These are phyloP conservation scores for Aleiodes testaceus DNA, from an alignment of 2,888 invertebrate genomes.

Conservation along the genomic window DNA sequence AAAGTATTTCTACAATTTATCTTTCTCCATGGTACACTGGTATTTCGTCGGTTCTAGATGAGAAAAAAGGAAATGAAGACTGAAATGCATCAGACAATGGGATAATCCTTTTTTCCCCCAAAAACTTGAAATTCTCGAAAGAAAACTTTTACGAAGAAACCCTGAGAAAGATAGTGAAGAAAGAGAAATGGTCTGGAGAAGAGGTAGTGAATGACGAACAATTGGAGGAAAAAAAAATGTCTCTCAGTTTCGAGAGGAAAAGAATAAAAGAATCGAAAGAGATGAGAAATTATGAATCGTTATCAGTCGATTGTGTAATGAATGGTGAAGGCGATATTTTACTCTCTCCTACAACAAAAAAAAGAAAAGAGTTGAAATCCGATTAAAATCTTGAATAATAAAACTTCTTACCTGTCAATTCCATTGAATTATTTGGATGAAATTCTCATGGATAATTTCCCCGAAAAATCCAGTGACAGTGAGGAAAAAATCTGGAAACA, in stretches of 20 bases:
- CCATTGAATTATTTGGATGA: too few species aligned
- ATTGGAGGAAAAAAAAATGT: neutral
- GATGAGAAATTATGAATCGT: constrained; percentile 13
- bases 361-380: constrained; percentile 6
- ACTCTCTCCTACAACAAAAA: neutral
- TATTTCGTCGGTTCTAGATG: constrained; percentile 20
- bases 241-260: neutral
- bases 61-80: neutral
- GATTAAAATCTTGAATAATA: constrained; percentile 13
- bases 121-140: constrained; percentile 31
- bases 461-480: too few species aligned
- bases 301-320: constrained; percentile 26
- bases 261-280: neutral
- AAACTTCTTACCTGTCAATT: neutral
- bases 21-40: constrained; percentile 36
- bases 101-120: constrained; percentile 34
- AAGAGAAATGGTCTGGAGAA: neutral
- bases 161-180: neutral
- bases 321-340: constrained; percentile 20
- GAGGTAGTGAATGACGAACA: neutral
- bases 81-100: constrained; percentile 23
- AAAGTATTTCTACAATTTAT: constrained; percentile 39
- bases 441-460: too few species aligned
- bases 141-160: constrained; percentile 17
- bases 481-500: too few species aligned